Evolutionary conservation across 1,140 invertebrate genomes (phyloP), one percentile per base, ranked within the genome.

Genomic region (Saxidomus purpurata): DNA sequence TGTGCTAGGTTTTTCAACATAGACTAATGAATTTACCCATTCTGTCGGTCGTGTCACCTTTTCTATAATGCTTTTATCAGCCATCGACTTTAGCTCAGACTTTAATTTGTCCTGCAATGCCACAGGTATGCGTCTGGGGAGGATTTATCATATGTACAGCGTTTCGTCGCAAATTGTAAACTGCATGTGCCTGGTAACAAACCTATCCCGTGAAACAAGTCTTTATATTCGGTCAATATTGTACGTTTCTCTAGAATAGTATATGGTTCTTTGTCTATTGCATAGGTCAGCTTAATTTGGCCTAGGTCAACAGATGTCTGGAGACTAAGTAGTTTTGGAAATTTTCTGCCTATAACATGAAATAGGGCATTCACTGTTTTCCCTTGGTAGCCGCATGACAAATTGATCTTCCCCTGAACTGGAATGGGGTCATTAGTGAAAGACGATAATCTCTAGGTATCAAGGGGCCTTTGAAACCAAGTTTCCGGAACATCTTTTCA

Each of bases 11-110:
- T 96, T 96, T 77, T 94, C 91, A 25, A 96, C 95, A 36, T 96
- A 92, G 0, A 96, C 95, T 47, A 96, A 87, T 31, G 93, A 90
- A 90, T 95, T 96, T 0, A 96, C 95, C 96, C 96, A 96, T 40
- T 96, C 95, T 8, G 96, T 95, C 6, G 95, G 93, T 87, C 95
- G 89, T 13, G 59, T 91, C 0, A 94, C 89, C 69, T 89, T 91
- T 74, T 63, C 52, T 36, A 91, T 89, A 8, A 92, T 79, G n/a
- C 81, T 82, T 43, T 80, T 47, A 38, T 81, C 1, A 17, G 61
- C 79, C 87, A 90, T 92, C 9, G 55, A 67, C n/a, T 83, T 71
- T 0, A 86, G 88, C 55, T 89, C 87, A 25, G 49, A 34, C 36
- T 91, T 89, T 28, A 91, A 38, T 74, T 88, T 52, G 22, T 79